Percentiles rank a stretch among this genome's conserved stretches.
Evolutionary conservation across 2,113 vertebrate species (phyloP).

Genomic region (Rhinolophus sinicus): DNA sequence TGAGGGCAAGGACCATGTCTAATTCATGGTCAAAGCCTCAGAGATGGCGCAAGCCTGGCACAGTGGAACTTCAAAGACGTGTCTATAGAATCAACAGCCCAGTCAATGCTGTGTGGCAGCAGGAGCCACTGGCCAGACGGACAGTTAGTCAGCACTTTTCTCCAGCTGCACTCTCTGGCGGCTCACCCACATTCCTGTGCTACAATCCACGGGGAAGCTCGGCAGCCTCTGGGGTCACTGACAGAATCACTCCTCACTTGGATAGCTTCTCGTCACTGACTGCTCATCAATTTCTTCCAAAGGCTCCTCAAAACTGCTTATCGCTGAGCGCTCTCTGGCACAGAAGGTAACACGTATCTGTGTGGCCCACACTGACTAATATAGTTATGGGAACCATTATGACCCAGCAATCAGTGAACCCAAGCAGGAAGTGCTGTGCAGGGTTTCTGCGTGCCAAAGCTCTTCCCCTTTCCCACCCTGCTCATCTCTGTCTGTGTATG

Average conservation of each 20-base stretch:
- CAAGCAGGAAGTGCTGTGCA: neutral
- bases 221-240: neutral
- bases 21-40: neutral
- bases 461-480: neutral
- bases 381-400: neutral
- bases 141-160: neutral
- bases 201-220: neutral
- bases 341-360: neutral
- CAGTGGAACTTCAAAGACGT: neutral
- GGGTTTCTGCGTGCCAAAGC: neutral
- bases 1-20: neutral
- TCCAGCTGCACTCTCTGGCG: neutral
- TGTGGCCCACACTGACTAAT: neutral
- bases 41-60: neutral
- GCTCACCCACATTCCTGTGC: neutral
- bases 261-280: conserved; percentile 35
- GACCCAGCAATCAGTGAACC: neutral
- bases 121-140: neutral
- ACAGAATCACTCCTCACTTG: neutral
- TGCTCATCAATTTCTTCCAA: neutral
- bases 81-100: neutral
- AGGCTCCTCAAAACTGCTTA: conserved; percentile 40
- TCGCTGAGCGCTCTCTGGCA: neutral
- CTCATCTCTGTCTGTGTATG: neutral
- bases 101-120: neutral